phyloP scores from a whole-genome alignment of 2,888 invertebrate genomes.

The Bembecia ichneumoniformis region DNA sequence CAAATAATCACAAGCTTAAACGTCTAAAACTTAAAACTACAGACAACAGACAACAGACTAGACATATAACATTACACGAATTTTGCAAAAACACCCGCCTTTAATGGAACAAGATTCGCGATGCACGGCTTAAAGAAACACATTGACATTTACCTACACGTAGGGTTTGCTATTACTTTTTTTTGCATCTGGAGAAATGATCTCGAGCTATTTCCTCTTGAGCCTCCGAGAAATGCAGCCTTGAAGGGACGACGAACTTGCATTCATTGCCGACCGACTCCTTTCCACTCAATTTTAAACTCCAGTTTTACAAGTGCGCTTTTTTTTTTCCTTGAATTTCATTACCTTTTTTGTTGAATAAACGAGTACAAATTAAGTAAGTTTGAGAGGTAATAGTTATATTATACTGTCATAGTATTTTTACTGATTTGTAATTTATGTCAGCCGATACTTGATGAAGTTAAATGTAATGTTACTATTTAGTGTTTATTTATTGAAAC shows the following conservation, averaged over 20 bases:
- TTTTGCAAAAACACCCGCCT: neutral
- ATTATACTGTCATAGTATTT: too few relatives aligned
- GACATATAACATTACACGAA: neutral
- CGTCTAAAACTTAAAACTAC: too few relatives aligned
- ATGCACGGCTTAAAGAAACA: constrained; percentile 6
- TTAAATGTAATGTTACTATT: too few relatives aligned
- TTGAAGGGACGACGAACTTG: constrained; percentile 49
- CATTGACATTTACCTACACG: constrained; percentile 26
- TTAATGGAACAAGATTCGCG: neutral
- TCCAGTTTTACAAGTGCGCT: neutral
- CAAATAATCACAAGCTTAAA: too few relatives aligned
- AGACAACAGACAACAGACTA: too few relatives aligned
- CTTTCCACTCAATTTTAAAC: constrained; percentile 18
- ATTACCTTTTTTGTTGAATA: neutral
- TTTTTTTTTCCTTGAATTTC: constrained; percentile 1
- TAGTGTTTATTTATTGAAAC: too few relatives aligned
- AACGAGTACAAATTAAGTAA: too few relatives aligned
- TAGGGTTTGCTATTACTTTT: constrained; percentile 21
- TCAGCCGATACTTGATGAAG: too few relatives aligned
- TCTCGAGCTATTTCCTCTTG: constrained; percentile 39
- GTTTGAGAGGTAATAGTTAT: too few relatives aligned
- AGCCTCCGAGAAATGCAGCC: constrained; percentile 52
- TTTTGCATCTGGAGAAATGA: constrained; percentile 54
- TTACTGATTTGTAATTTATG: too few relatives aligned
- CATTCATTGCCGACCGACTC: constrained; percentile 27